These are phyloP conservation scores for Thunnus albacares DNA, from an alignment of 2,797 vertebrate genomes.

Conservation along the genomic window DNA sequence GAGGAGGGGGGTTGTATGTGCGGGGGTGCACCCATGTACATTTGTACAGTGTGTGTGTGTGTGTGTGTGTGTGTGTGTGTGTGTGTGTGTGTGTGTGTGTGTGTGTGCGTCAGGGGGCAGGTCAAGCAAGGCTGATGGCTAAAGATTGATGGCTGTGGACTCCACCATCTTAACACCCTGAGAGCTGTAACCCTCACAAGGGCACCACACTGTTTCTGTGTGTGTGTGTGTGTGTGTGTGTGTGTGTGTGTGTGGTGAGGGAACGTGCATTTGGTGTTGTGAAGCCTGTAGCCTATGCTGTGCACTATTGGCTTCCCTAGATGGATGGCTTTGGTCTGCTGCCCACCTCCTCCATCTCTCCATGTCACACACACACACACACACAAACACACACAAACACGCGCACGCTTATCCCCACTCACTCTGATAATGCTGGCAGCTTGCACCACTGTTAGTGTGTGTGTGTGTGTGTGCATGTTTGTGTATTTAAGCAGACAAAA, in stretches of 20 bases:
- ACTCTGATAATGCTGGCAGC: conserved; percentile 53
- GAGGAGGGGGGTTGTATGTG: conserved; percentile 16
- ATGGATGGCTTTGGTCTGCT: conserved; percentile 80
- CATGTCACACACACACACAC: conserved; percentile 53
- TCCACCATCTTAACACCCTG: conserved; percentile 73
- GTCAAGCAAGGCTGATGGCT: conserved; percentile 76
- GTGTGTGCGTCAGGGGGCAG: conserved; percentile 68
- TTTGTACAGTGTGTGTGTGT: conserved; percentile 3
- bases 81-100: conserved; percentile 35
- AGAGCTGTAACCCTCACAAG: conserved; percentile 83
- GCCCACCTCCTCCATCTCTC: conserved; percentile 74
- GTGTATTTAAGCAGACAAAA: conserved; percentile 52
- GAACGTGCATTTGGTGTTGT: conserved; percentile 57
- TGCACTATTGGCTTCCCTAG: conserved; percentile 79
- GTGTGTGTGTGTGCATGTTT: conserved; percentile 28
- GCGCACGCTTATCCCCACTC: conserved; percentile 39
- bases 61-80: conserved; percentile 29
- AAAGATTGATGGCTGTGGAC: conserved; percentile 81
- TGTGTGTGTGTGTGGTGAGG: conserved; percentile 11
- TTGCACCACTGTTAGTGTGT: conserved; percentile 28
- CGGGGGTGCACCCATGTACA: not conserved
- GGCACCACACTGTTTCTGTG: conserved; percentile 64
- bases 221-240: conserved; percentile 47
- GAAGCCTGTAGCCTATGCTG: conserved; percentile 71
- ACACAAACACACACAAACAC: conserved; percentile 29